phyloP scores from a whole-genome alignment of 2,888 invertebrate species.

The Megaustenia siamemsis region DNA sequence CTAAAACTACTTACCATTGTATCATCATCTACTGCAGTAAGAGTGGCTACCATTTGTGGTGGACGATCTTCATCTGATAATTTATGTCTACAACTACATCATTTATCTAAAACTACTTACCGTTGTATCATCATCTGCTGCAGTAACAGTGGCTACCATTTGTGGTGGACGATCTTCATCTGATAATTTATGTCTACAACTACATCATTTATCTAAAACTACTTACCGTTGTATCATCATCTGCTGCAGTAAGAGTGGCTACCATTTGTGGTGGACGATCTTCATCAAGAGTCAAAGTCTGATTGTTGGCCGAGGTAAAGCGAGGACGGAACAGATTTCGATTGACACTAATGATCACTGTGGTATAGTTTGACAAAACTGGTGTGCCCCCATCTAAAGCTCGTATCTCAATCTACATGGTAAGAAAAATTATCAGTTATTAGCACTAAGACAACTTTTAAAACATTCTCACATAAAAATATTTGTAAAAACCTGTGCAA shows the following conservation, averaged over 20 bases:
- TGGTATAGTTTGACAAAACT: slow-evolving; percentile 54
- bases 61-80: no score
- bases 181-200: no score
- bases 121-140: slow-evolving; percentile 48
- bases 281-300: slow-evolving; percentile 46
- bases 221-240: slow-evolving; percentile 53
- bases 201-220: no score
- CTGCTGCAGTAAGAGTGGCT: slow-evolving; percentile 46
- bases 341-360: slow-evolving; percentile 44
- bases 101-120: no score
- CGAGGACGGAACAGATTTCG: slow-evolving; percentile 45
- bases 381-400: slow-evolving; percentile 67
- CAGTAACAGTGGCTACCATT: slow-evolving; percentile 44
- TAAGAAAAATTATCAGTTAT: neutral
- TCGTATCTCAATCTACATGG: slow-evolving; percentile 39
- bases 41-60: no score
- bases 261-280: slow-evolving; percentile 18
- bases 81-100: no score
- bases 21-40: no score
- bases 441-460: no score
- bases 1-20: no score
- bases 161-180: slow-evolving; percentile 38
- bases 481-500: neutral
- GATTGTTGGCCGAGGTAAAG: slow-evolving; percentile 9
- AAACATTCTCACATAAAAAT: no score